Evolutionary conservation across 2,113 vertebrate genomes (phyloP).

Genomic region (Macroglossus sobrinus): DNA sequence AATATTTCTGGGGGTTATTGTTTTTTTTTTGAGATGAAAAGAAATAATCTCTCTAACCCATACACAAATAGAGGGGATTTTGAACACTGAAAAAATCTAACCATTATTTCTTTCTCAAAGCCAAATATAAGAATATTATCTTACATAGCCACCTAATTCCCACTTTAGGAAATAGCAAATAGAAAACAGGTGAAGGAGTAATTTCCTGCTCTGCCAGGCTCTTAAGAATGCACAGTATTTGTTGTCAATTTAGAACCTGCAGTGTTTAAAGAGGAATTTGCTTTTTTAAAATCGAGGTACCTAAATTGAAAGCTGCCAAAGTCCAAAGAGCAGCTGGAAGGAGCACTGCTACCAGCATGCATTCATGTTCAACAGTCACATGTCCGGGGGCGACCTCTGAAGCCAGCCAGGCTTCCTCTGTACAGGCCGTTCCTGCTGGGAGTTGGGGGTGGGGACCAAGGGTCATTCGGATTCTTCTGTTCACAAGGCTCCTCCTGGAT

Average conservation of each 20-base stretch:
- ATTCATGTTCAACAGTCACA: not conserved
- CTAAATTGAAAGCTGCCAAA: not conserved
- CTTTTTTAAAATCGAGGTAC: conserved; percentile 5
- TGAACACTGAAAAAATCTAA: not conserved
- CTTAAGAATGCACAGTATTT: conserved; percentile 17
- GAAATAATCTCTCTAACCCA: not conserved
- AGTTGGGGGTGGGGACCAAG: accelerated
- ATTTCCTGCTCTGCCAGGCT: conserved; percentile 17
- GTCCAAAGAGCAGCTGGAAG: not conserved
- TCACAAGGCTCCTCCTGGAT: not conserved
- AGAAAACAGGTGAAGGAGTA: conserved; percentile 5
- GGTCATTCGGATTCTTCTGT: no score
- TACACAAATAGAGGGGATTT: not conserved
- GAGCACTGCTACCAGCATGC: not conserved
- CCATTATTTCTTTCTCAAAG: not conserved
- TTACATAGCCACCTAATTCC: conserved; percentile 47
- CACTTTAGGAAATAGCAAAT: conserved; percentile 51
- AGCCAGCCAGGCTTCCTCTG: not conserved
- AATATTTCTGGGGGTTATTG: not conserved
- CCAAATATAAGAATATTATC: conserved; percentile 5
- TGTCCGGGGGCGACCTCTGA: not conserved
- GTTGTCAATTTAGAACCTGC: not conserved
- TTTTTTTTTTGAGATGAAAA: not conserved
- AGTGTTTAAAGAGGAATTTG: not conserved
- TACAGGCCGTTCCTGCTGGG: not conserved